Conservation (phyloP, 2,797 vertebrate genomes). For the Pipistrellus kuhlii region DNA sequence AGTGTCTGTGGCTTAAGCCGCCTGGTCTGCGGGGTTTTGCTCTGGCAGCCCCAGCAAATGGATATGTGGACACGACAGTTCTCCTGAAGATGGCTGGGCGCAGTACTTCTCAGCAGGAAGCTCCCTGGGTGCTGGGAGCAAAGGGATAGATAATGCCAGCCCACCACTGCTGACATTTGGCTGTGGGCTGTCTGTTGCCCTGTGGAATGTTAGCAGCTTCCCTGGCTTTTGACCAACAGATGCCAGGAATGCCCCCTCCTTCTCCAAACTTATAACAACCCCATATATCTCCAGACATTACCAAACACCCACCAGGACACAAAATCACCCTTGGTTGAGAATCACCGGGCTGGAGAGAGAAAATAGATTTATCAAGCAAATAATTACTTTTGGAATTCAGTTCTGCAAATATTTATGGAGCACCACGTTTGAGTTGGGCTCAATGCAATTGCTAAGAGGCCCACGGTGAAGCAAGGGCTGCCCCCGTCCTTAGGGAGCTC, state of each 20-base stretch:
- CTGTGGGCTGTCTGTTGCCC: accelerated
- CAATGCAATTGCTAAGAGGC: neutral
- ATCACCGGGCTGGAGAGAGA: neutral
- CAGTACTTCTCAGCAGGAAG: neutral
- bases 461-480: neutral
- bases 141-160: neutral
- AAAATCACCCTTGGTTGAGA: neutral
- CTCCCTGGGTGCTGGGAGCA: too few species aligned
- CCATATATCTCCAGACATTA: neutral
- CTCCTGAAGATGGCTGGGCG: accelerated
- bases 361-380: neutral
- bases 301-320: neutral
- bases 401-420: neutral
- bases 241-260: neutral
- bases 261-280: neutral
- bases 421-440: neutral
- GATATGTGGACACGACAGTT: accelerated
- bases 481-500: too few species aligned
- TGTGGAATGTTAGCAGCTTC: neutral
- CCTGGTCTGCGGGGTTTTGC: neutral
- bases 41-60: neutral
- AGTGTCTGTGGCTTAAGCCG: neutral
- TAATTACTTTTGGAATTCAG: neutral
- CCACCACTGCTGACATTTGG: too few species aligned
- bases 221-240: neutral